phyloP scores from a whole-genome alignment of 2,113 vertebrate species.

The Alethe castanea region DNA sequence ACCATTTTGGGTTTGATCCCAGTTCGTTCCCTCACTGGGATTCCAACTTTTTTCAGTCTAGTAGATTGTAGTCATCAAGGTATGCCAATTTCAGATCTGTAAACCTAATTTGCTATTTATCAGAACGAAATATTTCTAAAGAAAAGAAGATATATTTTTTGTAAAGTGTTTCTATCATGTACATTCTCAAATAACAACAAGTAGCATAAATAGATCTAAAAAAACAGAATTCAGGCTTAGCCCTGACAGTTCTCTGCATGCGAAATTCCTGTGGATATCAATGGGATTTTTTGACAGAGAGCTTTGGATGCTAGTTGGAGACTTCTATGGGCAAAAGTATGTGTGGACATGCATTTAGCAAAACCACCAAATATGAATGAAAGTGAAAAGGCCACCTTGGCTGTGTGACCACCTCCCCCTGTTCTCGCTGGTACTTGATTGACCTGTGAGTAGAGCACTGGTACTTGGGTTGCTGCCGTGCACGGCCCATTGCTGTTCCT shows the following conservation, averaged over 20 bases:
- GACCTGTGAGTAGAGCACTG: neutral
- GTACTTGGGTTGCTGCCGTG: neutral
- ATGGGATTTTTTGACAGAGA: neutral
- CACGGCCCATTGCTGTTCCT: neutral
- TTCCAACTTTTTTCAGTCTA: constrained; percentile 69
- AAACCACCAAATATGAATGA: neutral
- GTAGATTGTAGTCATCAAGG: constrained; percentile 68
- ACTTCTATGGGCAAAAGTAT: neutral
- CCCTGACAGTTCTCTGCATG: neutral
- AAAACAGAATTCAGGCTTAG: neutral
- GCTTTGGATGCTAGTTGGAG: neutral
- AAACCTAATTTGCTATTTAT: constrained; percentile 78
- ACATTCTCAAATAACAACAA: constrained; percentile 67
- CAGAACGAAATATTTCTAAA: constrained; percentile 77
- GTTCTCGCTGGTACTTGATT: neutral
- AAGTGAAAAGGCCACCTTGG: neutral
- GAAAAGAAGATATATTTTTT: constrained; percentile 82
- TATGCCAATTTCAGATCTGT: constrained; percentile 72
- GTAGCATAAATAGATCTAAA: constrained; percentile 47
- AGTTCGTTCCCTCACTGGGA: constrained; percentile 29
- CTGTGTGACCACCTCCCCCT: fast-evolving
- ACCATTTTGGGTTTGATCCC: constrained; percentile 43
- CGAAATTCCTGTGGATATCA: neutral
- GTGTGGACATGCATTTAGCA: neutral
- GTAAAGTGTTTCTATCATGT: constrained; percentile 81